Conservation (phyloP, 2,888 invertebrate genomes). For the Heliconius erato region DNA sequence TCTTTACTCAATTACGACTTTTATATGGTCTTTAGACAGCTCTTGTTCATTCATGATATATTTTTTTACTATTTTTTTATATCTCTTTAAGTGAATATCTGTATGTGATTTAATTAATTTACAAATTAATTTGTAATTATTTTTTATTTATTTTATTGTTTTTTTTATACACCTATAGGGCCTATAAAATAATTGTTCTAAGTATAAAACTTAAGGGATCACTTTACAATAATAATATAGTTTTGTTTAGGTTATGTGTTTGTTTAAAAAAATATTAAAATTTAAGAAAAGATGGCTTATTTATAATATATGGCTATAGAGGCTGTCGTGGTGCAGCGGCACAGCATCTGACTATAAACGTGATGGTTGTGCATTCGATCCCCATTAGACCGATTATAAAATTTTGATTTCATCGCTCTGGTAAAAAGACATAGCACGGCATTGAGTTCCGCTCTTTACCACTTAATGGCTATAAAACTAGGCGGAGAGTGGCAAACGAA, state of each 20-base stretch:
- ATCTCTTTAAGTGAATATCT: background rate
- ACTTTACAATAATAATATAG: background rate
- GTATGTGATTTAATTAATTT: background rate
- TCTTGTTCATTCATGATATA: background rate
- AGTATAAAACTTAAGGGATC: too few relatives aligned
- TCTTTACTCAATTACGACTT: conserved; percentile 60
- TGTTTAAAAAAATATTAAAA: too few relatives aligned
- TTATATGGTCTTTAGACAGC: conserved; percentile 50
- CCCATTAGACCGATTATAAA: background rate
- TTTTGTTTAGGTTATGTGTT: background rate
- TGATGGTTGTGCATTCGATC: too few relatives aligned
- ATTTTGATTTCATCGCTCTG: background rate
- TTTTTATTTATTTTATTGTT: too few relatives aligned
- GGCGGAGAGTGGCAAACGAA: background rate
- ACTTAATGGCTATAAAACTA: too few relatives aligned
- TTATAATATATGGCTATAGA: background rate
- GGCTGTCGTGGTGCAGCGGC: too few relatives aligned
- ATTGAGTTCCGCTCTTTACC: too few relatives aligned
- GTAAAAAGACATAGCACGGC: background rate
- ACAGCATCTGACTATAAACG: too few relatives aligned
- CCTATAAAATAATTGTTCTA: too few relatives aligned
- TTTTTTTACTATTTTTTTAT: background rate
- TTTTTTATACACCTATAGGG: too few relatives aligned
- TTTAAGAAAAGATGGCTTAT: background rate
- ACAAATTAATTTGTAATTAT: background rate